phyloP scores from a whole-genome alignment of 2,888 invertebrate species.

The Dysmachus trigonus region DNA sequence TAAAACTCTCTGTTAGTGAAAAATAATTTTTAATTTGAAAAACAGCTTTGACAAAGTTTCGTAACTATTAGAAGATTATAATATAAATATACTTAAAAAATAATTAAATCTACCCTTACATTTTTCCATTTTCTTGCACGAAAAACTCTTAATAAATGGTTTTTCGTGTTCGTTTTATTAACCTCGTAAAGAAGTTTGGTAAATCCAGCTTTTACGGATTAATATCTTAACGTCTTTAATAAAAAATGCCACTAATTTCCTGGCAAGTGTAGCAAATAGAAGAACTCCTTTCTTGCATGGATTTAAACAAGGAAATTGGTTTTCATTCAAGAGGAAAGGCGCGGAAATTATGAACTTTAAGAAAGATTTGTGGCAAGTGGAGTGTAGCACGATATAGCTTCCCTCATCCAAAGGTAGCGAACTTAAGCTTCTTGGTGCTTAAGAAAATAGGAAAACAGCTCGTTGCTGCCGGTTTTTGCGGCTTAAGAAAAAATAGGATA shows the following conservation, averaged over 20 bases:
- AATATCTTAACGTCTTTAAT: not conserved
- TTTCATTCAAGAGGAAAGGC: not conserved
- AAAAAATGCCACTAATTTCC: not conserved
- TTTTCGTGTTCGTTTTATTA: not conserved
- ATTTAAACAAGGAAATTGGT: conserved; percentile 33
- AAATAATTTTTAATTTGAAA: too few relatives aligned
- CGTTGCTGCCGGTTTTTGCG: not conserved
- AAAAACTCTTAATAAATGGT: not conserved
- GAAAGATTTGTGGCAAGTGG: not conserved
- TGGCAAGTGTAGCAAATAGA: not conserved
- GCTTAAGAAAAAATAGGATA: not conserved
- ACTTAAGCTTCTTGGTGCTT: not conserved
- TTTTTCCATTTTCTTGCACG: not conserved
- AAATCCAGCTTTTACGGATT: not conserved
- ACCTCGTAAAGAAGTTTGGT: not conserved
- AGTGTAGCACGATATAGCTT: not conserved
- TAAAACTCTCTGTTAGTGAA: too few relatives aligned
- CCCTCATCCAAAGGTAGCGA: not conserved
- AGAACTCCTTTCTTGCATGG: not conserved
- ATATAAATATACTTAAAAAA: too few relatives aligned
- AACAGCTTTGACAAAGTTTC: too few relatives aligned
- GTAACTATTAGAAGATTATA: too few relatives aligned
- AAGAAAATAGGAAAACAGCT: not conserved
- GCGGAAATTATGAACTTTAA: not conserved
- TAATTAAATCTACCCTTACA: not conserved